Conservation (phyloP, 2,888 invertebrate species). For the Rhamnusium bicolor region DNA sequence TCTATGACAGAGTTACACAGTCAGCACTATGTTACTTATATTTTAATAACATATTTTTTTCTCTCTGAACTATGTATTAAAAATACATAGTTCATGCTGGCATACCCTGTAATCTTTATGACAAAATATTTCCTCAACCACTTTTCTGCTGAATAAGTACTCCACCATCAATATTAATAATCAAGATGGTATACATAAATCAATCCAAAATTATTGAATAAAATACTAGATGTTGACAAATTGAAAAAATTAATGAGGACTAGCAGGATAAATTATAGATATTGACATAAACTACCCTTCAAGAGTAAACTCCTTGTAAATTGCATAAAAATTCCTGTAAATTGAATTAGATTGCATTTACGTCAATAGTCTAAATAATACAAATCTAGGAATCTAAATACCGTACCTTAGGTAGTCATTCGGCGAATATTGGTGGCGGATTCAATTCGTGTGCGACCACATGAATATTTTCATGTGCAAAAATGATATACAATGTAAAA, state of each 20-base stretch:
- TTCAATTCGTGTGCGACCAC: too few species aligned
- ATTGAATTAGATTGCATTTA: background rate
- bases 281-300: background rate
- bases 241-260: slow-evolving; percentile 23
- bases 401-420: too few species aligned
- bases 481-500: too few species aligned
- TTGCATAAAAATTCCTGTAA: background rate
- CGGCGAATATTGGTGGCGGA: too few species aligned
- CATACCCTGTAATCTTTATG: background rate
- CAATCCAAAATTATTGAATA: slow-evolving; percentile 22
- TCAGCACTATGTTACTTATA: too few species aligned
- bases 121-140: background rate
- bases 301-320: background rate
- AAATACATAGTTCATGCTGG: background rate
- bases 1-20: too few species aligned
- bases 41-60: too few species aligned
- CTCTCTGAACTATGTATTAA: background rate
- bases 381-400: too few species aligned
- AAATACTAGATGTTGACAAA: slow-evolving; percentile 25
- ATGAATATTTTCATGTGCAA: too few species aligned
- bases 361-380: background rate
- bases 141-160: background rate
- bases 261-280: slow-evolving; percentile 8
- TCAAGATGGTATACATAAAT: slow-evolving; percentile 27
- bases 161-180: slow-evolving; percentile 9